A percentile compares a stretch with the other conserved stretches of the same genome.
phyloP scores from a whole-genome alignment of 2,797 vertebrate species.

The Pelodytes ibericus region DNA sequence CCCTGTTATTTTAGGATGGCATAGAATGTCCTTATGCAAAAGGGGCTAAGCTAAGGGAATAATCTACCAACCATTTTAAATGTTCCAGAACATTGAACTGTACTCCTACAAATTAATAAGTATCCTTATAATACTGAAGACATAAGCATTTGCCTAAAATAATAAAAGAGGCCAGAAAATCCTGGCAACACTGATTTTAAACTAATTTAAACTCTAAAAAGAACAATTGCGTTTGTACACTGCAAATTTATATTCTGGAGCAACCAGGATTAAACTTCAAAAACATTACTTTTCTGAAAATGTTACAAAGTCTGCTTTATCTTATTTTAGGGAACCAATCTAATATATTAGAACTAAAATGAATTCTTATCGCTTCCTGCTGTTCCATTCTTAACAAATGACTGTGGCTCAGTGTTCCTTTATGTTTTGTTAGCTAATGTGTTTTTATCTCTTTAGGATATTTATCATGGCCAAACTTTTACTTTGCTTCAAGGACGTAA shows the following conservation, averaged over 20 bases:
- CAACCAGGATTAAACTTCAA: not conserved
- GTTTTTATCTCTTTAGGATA: slow-evolving; percentile 19
- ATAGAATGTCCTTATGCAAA: too few relatives aligned
- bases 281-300: not conserved
- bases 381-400: not conserved
- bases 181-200: too few relatives aligned
- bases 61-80: too few relatives aligned
- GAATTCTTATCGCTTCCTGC: not conserved
- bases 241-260: not conserved
- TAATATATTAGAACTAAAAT: not conserved
- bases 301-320: slow-evolving; percentile 1
- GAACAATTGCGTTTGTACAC: not conserved
- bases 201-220: too few relatives aligned
- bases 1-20: too few relatives aligned
- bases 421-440: not conserved
- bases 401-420: not conserved
- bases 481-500: slow-evolving; percentile 27
- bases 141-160: too few relatives aligned
- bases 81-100: too few relatives aligned
- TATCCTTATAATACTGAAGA: too few relatives aligned
- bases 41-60: too few relatives aligned
- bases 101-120: too few relatives aligned
- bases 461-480: slow-evolving; percentile 21
- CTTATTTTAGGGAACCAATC: not conserved
- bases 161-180: too few relatives aligned